Evolutionary conservation across 2,888 invertebrate genomes (phyloP).

Genomic region (Chalcosyrphus nemorum): DNA sequence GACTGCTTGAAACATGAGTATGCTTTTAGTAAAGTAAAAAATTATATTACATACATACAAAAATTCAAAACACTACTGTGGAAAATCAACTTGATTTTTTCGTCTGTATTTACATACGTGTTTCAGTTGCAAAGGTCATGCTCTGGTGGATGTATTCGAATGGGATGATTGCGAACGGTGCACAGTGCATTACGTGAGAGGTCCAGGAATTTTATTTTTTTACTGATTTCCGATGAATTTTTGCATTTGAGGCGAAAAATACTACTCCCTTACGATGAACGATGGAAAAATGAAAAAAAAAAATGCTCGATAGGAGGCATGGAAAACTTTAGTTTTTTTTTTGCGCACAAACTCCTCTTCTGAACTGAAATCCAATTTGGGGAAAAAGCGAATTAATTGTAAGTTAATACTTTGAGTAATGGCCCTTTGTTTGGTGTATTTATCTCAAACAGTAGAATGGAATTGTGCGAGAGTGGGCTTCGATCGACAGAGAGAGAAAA

Average conservation of each 20-base stretch:
- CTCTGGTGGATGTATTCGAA: conserved; percentile 28
- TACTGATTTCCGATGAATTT: conserved; percentile 62
- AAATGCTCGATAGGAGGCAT: not conserved
- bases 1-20: conserved; percentile 9
- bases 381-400: conserved; percentile 66
- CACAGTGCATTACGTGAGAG: conserved; percentile 8
- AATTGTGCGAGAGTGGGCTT: not conserved
- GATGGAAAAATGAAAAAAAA: conserved; percentile 23
- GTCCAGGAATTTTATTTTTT: conserved; percentile 35
- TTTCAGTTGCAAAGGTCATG: not conserved
- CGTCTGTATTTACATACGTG: conserved; percentile 35
- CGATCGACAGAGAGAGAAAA: not conserved
- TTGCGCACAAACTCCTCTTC: not conserved
- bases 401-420: conserved; percentile 72
- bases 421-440: conserved; percentile 63
- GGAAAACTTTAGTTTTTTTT: conserved; percentile 6
- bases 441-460: conserved; percentile 52
- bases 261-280: not conserved
- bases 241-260: not conserved
- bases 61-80: not conserved
- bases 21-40: conserved; percentile 28
- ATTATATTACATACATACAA: conserved; percentile 15
- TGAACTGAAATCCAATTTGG: conserved; percentile 58
- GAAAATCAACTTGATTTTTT: conserved; percentile 32
- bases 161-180: conserved; percentile 24